phyloP scores from a whole-genome alignment of 2,888 invertebrate genomes.

The Cenopis cana region DNA sequence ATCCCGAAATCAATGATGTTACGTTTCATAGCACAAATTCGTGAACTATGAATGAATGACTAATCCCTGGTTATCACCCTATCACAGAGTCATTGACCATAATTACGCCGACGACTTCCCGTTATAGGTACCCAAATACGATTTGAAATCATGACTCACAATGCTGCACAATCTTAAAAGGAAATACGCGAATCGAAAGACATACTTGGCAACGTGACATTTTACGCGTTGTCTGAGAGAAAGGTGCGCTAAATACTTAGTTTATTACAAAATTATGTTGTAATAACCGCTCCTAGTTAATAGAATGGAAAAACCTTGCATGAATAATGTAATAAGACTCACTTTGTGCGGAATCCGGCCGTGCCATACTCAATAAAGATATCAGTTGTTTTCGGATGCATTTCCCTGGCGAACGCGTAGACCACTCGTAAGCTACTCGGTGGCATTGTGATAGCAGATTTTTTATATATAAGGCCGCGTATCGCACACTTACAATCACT shows the following conservation, averaged over 20 bases:
- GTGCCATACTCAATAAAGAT: slow-evolving; percentile 92
- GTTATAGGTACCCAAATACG: slow-evolving; percentile 72
- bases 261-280: slow-evolving; percentile 48
- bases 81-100: slow-evolving; percentile 76
- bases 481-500: slow-evolving; percentile 78
- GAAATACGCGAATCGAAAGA: slow-evolving; percentile 43
- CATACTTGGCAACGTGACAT: slow-evolving; percentile 65
- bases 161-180: slow-evolving; percentile 52
- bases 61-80: slow-evolving; percentile 61
- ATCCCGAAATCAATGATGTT: slow-evolving; percentile 29
- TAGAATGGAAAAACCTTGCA: slow-evolving; percentile 51
- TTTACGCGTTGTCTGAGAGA: slow-evolving; percentile 42
- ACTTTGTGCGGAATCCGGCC: slow-evolving; percentile 94
- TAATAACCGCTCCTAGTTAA: slow-evolving; percentile 50
- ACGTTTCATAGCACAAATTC: slow-evolving; percentile 11
- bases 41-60: slow-evolving; percentile 48
- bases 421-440: slow-evolving; percentile 87
- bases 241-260: slow-evolving; percentile 48
- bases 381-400: slow-evolving; percentile 89
- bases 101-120: slow-evolving; percentile 69
- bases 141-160: slow-evolving; percentile 72
- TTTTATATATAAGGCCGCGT: slow-evolving; percentile 77
- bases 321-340: slow-evolving; percentile 68
- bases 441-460: slow-evolving; percentile 77
- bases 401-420: slow-evolving; percentile 91